Base-by-base conservation (phyloP, 2,888 invertebrate species). In the Acronicta alni region DNA sequence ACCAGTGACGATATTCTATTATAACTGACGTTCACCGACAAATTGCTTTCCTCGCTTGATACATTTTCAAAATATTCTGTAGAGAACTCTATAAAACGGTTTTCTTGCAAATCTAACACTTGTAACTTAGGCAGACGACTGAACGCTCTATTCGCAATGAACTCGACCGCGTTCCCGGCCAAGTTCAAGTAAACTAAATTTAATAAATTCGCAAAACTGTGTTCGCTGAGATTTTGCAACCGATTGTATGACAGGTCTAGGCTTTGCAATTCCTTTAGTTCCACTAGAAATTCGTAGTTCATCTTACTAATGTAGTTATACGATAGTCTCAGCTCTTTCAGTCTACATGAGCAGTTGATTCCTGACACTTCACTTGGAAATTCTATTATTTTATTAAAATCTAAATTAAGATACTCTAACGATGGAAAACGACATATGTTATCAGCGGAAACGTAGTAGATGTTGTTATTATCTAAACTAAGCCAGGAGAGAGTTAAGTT, bases 401-500 rank as follows among this genome's bases (percentile, higher is more conserved):
- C 97, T 77, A 98, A 91, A 86, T 98, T 97, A 20, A 98, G 93
- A 87, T 97, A 97, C 78, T 96, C 96, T 47, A 97, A 85, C 58
- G 96, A 95, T 1, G 94, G 93, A 80, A 96, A 95, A 35, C 95
- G 95, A 56, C 95, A 95, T 43, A 97, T 94, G 1, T 97, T 95
- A n/a, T 95, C 95, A 3, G 95, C 95, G 1, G 96, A 95, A 26
- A 90, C 73, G 52, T 76, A 71, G 49, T 85, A 96, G 66, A 98
- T 95, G 78, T 97, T 96, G 81, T 98, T 98, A 87, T 97, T 97
- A 85, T 98, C 98, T 73, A 98, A 86, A 0, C 97, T 96, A 46
- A 98, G 93, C 97, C 97, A 98, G 64, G 96, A 95, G 1, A 98
- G 91, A 51, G 95, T 95, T 3, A 91, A 93, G 2, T 97, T 91